A percentile compares a stretch with the other conserved stretches of the same genome.
phyloP scores from a whole-genome alignment of 2,113 vertebrate species.

The Psilopogon haemacephalus region DNA sequence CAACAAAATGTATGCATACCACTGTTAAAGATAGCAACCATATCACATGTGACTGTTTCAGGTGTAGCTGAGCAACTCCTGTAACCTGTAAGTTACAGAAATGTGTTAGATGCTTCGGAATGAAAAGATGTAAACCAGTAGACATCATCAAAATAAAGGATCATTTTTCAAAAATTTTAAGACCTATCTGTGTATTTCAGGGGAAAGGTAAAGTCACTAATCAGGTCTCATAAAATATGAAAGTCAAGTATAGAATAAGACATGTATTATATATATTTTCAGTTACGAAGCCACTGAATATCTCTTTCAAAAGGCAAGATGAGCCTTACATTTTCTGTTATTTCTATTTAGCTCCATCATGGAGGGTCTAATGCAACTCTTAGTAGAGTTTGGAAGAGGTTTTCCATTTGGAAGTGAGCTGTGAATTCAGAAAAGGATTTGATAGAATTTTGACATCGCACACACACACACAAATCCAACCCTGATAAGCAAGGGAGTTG shows the following conservation, averaged over 20 bases:
- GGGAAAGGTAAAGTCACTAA: neutral
- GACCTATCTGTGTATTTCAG: neutral
- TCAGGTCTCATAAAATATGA: neutral
- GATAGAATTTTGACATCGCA: neutral
- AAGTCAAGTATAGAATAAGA: neutral
- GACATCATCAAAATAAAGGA: neutral
- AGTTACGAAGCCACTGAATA: neutral
- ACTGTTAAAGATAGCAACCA: neutral
- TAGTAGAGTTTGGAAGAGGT: neutral
- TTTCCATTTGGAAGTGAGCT: neutral
- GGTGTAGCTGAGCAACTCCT: neutral
- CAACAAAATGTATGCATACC: neutral
- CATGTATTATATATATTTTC: neutral
- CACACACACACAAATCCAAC: neutral
- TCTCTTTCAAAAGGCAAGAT: neutral
- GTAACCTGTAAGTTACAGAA: neutral
- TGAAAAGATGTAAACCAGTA: neutral
- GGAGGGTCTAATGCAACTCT: neutral
- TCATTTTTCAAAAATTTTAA: neutral
- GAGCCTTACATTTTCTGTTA: neutral
- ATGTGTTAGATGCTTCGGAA: fast-evolving
- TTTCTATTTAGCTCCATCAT: neutral
- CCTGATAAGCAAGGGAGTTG: neutral
- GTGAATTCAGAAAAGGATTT: neutral
- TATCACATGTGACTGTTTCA: neutral